Conservation (phyloP, 2,797 vertebrate species). For the Danionella dracula region DNA sequence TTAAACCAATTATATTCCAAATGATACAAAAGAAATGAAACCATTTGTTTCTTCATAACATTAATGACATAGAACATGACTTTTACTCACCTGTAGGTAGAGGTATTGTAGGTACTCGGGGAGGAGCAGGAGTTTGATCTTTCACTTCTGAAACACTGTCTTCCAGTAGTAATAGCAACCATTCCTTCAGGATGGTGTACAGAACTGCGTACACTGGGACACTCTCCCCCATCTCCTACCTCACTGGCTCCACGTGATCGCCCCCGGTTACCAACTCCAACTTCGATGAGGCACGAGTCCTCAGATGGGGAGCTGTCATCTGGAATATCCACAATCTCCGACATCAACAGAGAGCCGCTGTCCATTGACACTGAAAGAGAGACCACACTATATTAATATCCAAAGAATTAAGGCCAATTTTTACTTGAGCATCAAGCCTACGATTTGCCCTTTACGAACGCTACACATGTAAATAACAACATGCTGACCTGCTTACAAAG, state of each 20-base stretch:
- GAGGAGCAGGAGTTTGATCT: conserved; percentile 93
- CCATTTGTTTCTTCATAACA: too few relatives aligned
- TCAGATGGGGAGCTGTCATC: conserved; percentile 94
- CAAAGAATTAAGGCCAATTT: too few relatives aligned
- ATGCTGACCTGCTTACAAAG: too few relatives aligned
- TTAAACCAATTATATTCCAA: too few relatives aligned
- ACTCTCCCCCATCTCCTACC: conserved; percentile 66
- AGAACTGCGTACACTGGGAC: conserved; percentile 56
- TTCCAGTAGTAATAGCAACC: conserved; percentile 66
- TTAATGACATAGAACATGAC: neutral
- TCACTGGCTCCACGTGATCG: conserved; percentile 71
- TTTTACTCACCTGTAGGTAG: conserved; percentile 61
- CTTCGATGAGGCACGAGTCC: conserved; percentile 91
- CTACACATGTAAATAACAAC: too few relatives aligned
- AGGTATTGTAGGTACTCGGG: conserved; percentile 68
- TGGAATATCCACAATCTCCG: conserved; percentile 87
- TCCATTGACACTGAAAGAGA: conserved; percentile 82
- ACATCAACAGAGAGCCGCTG: conserved; percentile 88
- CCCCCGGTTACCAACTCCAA: conserved; percentile 66
- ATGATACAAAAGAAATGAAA: too few relatives aligned
- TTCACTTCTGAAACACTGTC: conserved; percentile 75
- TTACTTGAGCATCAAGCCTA: too few relatives aligned
- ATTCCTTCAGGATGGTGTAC: conserved; percentile 69
- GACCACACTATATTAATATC: conserved; percentile 6
- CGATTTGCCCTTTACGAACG: too few relatives aligned